Evolutionary conservation across 2,797 vertebrate species (phyloP).

Genomic region (Myotis vivesi): DNA sequence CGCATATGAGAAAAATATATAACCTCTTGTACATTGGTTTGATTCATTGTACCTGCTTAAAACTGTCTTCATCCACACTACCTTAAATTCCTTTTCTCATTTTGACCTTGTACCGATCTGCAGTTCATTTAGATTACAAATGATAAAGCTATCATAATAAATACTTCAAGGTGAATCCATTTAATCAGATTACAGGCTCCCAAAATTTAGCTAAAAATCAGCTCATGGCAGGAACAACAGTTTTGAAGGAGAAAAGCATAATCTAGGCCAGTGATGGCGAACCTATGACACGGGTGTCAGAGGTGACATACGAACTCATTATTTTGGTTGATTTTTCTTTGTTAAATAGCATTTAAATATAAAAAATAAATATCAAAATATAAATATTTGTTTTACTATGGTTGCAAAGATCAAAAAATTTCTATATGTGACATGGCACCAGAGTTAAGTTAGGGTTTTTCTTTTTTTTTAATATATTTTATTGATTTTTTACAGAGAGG

Average conservation of each 20-base stretch:
- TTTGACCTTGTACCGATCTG: neutral
- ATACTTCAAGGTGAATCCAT: neutral
- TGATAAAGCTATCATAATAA: neutral
- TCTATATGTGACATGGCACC: too few species aligned
- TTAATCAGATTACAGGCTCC: neutral
- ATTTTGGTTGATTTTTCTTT: too few species aligned
- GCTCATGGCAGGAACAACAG: neutral
- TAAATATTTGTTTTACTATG: too few species aligned
- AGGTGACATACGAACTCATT: too few species aligned
- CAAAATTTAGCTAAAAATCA: neutral
- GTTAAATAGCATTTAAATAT: too few species aligned
- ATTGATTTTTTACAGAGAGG: too few species aligned
- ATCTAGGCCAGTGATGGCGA: neutral
- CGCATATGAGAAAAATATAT: neutral
- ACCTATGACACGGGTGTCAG: too few species aligned
- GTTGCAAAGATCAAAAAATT: too few species aligned
- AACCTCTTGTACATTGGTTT: neutral
- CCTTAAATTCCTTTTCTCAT: conserved; percentile 7
- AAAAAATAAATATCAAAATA: too few species aligned
- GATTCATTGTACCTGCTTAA: neutral
- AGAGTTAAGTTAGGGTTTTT: too few species aligned
- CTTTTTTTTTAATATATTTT: too few species aligned
- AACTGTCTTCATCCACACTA: neutral
- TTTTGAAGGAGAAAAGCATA: neutral
- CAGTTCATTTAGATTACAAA: neutral